Percentiles rank a stretch among this genome's conserved stretches.
These are phyloP conservation scores for Heliconius congener DNA, from an alignment of 1,140 invertebrate genomes.

Conservation along the genomic window DNA sequence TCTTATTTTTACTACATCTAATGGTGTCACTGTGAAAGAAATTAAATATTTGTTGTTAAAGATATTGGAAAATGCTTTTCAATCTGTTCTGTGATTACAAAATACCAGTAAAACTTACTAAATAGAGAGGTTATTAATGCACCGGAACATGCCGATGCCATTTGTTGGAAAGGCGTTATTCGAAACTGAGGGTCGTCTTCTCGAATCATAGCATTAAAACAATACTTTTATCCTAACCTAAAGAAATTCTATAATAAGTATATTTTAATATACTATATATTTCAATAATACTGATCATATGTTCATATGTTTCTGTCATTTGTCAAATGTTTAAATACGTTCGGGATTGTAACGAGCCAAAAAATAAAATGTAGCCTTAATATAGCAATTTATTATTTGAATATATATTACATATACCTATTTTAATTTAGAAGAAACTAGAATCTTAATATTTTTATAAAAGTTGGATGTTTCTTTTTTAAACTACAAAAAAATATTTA, in stretches of 20 bases:
- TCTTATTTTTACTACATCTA: conserved; percentile 99
- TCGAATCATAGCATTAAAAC: conserved; percentile 71
- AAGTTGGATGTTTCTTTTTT: no score
- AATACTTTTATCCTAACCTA: conserved; percentile 24
- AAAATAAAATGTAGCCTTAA: background rate
- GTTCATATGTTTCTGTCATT: conserved; percentile 37
- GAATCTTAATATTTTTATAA: no score
- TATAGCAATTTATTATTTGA: no score
- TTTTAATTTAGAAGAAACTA: no score
- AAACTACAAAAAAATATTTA: no score
- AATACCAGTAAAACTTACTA: conserved; percentile 83
- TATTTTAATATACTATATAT: background rate
- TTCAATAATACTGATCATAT: conserved; percentile 30
- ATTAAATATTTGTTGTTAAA: background rate
- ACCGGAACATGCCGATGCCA: conserved; percentile 93
- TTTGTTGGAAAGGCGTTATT: conserved; percentile 93
- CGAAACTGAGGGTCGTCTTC: conserved; percentile 87
- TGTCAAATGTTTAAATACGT: background rate
- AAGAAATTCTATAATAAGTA: conserved; percentile 11
- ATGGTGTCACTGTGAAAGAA: conserved; percentile 92
- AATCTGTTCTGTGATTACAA: background rate
- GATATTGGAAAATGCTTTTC: background rate
- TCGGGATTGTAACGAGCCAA: background rate
- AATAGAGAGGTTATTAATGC: conserved; percentile 94
- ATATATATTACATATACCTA: no score